These are phyloP conservation scores for Schizopygopsis malacanthus DNA, from an alignment of 2,797 vertebrate genomes.

Conservation along the genomic window DNA sequence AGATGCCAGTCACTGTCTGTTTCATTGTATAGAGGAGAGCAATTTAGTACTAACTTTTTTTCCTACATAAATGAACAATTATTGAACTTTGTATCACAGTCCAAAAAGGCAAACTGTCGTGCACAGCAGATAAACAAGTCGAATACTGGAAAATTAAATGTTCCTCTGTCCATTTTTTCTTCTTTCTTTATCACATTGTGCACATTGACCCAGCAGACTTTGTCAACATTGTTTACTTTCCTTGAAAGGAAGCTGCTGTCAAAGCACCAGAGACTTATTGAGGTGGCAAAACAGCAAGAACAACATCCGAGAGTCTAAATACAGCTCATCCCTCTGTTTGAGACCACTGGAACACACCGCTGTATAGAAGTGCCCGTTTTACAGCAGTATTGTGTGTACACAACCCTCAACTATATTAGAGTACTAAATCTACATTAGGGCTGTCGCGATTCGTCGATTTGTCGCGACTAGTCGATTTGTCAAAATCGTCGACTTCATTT, in stretches of 20 bases:
- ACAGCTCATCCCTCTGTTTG: constrained; percentile 18
- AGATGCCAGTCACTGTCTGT: background rate
- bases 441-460: too few relatives aligned
- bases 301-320: constrained; percentile 23
- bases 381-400: background rate
- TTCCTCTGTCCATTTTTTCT: background rate
- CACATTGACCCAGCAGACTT: constrained; percentile 33
- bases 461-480: too few relatives aligned
- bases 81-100: constrained; percentile 21
- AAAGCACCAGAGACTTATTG: constrained; percentile 38
- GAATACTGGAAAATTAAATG: constrained; percentile 34
- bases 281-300: constrained; percentile 34
- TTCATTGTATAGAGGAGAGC: constrained; percentile 14
- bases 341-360: constrained; percentile 15
- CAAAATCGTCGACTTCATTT: too few relatives aligned
- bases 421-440: background rate
- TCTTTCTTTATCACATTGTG: constrained; percentile 38
- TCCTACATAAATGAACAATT: background rate
- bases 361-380: constrained; percentile 12
- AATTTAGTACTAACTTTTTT: constrained; percentile 8
- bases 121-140: background rate
- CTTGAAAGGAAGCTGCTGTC: constrained; percentile 47
- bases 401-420: background rate
- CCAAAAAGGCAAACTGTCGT: constrained; percentile 34
- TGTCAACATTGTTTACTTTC: constrained; percentile 55